Evolutionary conservation across 2,113 vertebrate species (phyloP).

Genomic region (Silurus asotus): DNA sequence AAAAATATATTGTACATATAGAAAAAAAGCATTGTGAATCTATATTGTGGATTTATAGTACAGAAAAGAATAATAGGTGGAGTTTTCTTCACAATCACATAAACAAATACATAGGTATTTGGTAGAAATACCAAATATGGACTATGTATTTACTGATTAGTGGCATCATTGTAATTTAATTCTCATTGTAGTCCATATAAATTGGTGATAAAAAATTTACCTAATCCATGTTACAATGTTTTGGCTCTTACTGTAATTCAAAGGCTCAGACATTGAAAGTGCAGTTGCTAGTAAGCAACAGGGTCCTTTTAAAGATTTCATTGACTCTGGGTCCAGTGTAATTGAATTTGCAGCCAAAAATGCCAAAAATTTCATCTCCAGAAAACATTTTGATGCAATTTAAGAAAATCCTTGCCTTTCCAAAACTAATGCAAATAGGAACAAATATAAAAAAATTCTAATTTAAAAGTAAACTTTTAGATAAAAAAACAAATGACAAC

Average conservation of each 20-base stretch:
- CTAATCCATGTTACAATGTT: neutral
- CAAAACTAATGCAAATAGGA: too few relatives aligned
- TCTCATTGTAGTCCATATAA: neutral
- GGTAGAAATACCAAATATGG: conserved; percentile 2
- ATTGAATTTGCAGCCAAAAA: conserved; percentile 21
- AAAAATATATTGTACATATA: conserved; percentile 40
- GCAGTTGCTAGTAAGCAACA: conserved; percentile 26
- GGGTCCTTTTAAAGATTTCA: conserved; percentile 32
- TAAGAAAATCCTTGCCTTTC: too few relatives aligned
- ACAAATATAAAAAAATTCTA: neutral
- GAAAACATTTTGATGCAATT: neutral
- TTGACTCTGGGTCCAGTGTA: neutral
- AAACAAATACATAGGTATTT: neutral
- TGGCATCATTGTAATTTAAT: neutral
- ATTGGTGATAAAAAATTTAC: neutral
- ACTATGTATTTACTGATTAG: neutral
- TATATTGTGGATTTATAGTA: conserved; percentile 36
- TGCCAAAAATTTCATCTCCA: conserved; percentile 20
- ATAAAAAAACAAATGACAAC: neutral
- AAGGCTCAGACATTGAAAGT: conserved; percentile 34
- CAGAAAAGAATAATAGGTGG: conserved; percentile 20
- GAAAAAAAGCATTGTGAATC: conserved; percentile 21
- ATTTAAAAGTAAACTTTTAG: neutral
- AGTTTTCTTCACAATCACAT: conserved; percentile 20
- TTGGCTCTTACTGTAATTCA: conserved; percentile 16